Evolutionary conservation across 1,140 invertebrate genomes (phyloP).

Genomic region (Colletes gigas): DNA sequence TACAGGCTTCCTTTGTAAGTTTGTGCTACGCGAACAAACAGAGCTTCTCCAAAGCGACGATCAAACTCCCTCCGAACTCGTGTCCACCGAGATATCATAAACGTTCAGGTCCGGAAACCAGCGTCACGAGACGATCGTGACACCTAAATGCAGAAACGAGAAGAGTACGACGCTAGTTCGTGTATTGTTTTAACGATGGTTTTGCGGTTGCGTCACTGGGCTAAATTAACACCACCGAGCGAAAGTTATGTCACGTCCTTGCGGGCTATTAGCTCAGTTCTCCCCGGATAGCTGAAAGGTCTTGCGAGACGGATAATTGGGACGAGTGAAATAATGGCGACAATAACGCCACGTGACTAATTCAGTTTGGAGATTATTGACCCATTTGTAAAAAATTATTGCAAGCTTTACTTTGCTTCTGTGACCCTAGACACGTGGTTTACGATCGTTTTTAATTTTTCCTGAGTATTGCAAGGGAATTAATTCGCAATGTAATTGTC

Average conservation of each 20-base stretch:
- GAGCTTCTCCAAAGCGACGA: background rate
- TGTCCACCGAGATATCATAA: background rate
- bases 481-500: no score
- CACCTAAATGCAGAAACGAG: background rate
- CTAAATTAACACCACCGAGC: slow-evolving; percentile 18
- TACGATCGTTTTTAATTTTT: no score
- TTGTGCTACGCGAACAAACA: background rate
- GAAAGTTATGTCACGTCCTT: slow-evolving; percentile 25
- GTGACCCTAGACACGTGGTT: no score
- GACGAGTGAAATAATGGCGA: slow-evolving; percentile 10
- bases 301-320: slow-evolving; percentile 21
- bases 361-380: slow-evolving; percentile 38
- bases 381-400: background rate
- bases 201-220: slow-evolving; percentile 2
- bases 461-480: no score
- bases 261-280: slow-evolving; percentile 25
- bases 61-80: background rate
- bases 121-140: background rate
- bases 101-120: background rate
- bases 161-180: background rate
- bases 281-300: slow-evolving; percentile 32
- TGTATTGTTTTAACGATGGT: background rate
- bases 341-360: slow-evolving; percentile 10
- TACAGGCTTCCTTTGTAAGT: no score
- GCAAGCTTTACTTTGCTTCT: no score